Evolutionary conservation across 1,140 invertebrate genomes (phyloP).

Genomic region (Pectinophora gossypiella): DNA sequence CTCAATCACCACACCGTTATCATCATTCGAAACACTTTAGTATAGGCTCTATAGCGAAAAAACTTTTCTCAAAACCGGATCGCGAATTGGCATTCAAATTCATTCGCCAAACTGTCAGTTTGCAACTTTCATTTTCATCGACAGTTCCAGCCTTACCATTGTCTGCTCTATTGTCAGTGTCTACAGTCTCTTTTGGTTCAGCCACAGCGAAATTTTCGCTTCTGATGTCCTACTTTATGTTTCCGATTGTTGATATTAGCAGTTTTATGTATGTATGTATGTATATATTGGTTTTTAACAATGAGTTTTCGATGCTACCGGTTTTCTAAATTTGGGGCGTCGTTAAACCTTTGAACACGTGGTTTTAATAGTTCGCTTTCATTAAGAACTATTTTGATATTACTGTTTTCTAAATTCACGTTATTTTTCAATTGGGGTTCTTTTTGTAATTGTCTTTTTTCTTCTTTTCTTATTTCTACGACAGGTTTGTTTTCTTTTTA

Average conservation of each 20-base stretch:
- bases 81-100: conserved; percentile 61
- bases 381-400: too few relatives aligned
- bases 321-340: too few relatives aligned
- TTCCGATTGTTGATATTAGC: conserved; percentile 66
- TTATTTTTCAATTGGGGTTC: too few relatives aligned
- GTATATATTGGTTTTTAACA: too few relatives aligned
- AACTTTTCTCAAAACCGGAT: conserved; percentile 29
- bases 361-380: too few relatives aligned
- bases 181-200: conserved; percentile 20
- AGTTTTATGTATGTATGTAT: conserved; percentile 39
- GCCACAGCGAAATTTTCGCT: conserved; percentile 50
- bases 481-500: too few relatives aligned
- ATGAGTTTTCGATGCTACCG: too few relatives aligned
- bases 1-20: too few relatives aligned
- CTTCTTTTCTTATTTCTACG: too few relatives aligned
- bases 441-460: too few relatives aligned
- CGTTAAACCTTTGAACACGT: too few relatives aligned
- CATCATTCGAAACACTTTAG: not conserved
- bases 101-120: conserved; percentile 54
- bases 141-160: not conserved
- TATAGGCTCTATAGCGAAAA: not conserved
- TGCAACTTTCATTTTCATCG: conserved; percentile 67
- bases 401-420: too few relatives aligned
- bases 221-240: conserved; percentile 51
- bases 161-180: not conserved